Evolutionary conservation across 2,113 vertebrate genomes (phyloP), one percentile per base, ranked within the genome.

Genomic region (Microtus montanus): DNA sequence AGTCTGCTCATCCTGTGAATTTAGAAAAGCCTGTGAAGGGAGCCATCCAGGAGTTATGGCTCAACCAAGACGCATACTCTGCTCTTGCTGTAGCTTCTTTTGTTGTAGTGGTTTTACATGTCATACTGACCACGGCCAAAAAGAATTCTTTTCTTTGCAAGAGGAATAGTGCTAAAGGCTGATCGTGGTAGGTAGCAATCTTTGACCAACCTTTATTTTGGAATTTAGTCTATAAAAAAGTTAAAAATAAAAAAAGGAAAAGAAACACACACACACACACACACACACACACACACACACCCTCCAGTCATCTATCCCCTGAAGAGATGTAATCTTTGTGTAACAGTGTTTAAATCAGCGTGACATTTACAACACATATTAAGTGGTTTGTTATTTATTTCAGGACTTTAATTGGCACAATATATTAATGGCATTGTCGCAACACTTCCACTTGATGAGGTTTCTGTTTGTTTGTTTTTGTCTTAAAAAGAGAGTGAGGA

Each of bases 331-430:
- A 97, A 97, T 97, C 95, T 97, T 30, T 92, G 22, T 61, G 7
- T 87, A 97, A 95, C 54, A 97, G 96, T 97, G 87, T 64, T 97
- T 97, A 98, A 98, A 98, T 97, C 93, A 96, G 93, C 64, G 89
- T 41, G 73, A 95, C 89, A 97, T 97, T 98, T 98, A 97, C 83
- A 98, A 96, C 92, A 97, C 96, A 96, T 97, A 97, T 82, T 97
- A 97, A 97, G 87, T 95, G 74, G 20, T 96, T 97, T 97, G 87
- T 95, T 98, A 97, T 96, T 97, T 98, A 98, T 97, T 97, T 98
- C 54, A 93, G 95, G 92, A 96, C 58, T 98, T 97, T 97, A 97
- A 97, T 97, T 98, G 93, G n/a, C 94, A 98, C 41, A 92, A 90
- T 97, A 95, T 98, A 96, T 97, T 97, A 97, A 93, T 49, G 95